phyloP scores from a whole-genome alignment of 2,888 invertebrate species.

The Isotomurus palustris region DNA sequence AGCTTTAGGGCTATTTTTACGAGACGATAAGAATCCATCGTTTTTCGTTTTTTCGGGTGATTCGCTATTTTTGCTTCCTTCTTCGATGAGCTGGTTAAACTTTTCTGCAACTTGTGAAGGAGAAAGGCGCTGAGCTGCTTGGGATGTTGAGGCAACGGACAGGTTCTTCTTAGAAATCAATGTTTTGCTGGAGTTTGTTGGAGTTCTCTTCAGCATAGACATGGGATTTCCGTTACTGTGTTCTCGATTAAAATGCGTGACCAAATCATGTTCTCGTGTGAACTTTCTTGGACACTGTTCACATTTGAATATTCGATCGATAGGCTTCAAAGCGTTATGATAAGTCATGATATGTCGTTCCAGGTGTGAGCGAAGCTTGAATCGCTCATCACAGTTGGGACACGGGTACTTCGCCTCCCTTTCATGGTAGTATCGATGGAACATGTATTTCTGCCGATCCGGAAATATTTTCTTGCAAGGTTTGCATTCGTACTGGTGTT shows the following conservation, averaged over 20 bases:
- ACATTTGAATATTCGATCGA: conserved; percentile 16
- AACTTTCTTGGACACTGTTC: conserved; percentile 20
- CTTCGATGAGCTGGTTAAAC: too few relatives aligned
- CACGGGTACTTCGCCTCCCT: conserved; percentile 18
- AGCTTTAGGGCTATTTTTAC: too few relatives aligned
- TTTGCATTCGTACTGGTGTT: conserved; percentile 11
- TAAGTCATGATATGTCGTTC: conserved; percentile 28
- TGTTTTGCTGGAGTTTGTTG: too few relatives aligned
- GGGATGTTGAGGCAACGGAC: too few relatives aligned
- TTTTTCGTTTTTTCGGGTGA: too few relatives aligned
- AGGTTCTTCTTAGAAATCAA: too few relatives aligned
- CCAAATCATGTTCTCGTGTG: conserved; percentile 24
- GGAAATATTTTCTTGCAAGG: conserved; percentile 14
- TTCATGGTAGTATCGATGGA: conserved; percentile 26
- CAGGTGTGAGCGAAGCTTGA: conserved; percentile 26
- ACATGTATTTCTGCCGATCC: conserved; percentile 22
- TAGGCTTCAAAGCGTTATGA: conserved; percentile 18
- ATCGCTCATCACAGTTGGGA: conserved; percentile 22
- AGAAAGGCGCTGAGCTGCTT: too few relatives aligned
- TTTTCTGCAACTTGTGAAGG: too few relatives aligned
- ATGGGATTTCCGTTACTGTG: not conserved
- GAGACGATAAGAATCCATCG: too few relatives aligned
- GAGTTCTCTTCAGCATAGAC: not conserved
- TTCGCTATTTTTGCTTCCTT: too few relatives aligned
- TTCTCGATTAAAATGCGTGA: conserved; percentile 19